Evolutionary conservation across 2,888 invertebrate genomes (phyloP).

Genomic region (Drosophila infuscata): DNA sequence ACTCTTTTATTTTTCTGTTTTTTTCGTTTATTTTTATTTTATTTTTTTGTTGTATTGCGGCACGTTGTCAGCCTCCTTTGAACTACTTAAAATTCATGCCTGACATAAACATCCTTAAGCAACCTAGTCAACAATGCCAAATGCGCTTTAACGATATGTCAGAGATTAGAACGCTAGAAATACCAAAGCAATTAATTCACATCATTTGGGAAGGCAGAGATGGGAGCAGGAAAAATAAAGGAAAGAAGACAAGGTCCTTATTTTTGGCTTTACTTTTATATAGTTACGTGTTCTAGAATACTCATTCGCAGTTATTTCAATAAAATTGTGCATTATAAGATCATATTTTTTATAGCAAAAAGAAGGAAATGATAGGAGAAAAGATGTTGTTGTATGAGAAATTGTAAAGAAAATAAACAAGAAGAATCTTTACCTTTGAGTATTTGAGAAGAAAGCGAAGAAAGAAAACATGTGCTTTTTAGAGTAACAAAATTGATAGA

Average conservation of each 20-base stretch:
- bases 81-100: constrained; percentile 78
- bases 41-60: constrained; percentile 34
- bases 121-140: constrained; percentile 67
- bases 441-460: background rate
- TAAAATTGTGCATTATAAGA: background rate
- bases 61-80: constrained; percentile 55
- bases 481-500: too few species aligned
- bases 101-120: constrained; percentile 77
- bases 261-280: constrained; percentile 27
- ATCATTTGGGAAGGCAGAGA: constrained; percentile 23
- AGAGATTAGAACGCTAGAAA: constrained; percentile 66
- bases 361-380: background rate
- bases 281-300: constrained; percentile 6
- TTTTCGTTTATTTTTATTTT: background rate
- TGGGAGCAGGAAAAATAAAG: too few species aligned
- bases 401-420: background rate
- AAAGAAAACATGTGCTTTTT: background rate
- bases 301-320: background rate
- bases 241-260: background rate
- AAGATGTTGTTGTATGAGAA: background rate
- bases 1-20: constrained; percentile 66
- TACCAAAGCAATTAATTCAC: constrained; percentile 67
- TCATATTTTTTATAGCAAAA: background rate
- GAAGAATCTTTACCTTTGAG: background rate
- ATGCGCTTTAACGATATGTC: constrained; percentile 77